Base-by-base conservation (phyloP, 2,113 vertebrate genomes). In the Zosterops lateralis region DNA sequence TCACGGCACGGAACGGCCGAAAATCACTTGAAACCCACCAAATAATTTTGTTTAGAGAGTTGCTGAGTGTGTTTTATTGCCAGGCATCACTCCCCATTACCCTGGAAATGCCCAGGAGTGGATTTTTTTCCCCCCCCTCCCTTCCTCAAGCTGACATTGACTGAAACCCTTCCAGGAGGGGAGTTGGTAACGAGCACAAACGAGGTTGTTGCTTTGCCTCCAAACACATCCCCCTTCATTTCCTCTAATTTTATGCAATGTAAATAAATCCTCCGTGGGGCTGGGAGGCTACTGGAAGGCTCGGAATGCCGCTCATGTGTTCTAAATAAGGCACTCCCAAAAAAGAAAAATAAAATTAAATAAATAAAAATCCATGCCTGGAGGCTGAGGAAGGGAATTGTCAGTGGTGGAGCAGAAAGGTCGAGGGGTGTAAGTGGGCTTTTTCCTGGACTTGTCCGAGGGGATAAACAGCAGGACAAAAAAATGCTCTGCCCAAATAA, bases 401-500 rank as follows among this genome's bases (percentile, higher is more conserved):
- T 93, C 95, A 97, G 96, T 96, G 77, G 71, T 75, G 28, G 95
- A 97, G 95, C 88, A 92, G 94, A 97, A 96, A 97, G 98, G 98
- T 98, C 97, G 97, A 83, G 91, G 94, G 91, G 98, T 97, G 96
- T 97, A 98, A 98, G 97, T 97, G 97, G 95, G 96, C 96, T 98
- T 98, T 98, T 98, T 98, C 98, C 97, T 98, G 97, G 94, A 89
- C 97, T 97, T 96, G 96, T 98, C 97, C 44, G 79, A 97, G 94
- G 96, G 97, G 96, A 97, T 95, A 97, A 98, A 97, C 96, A 97
- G 90, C 93, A 74, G 95, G 91, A 90, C 70, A 26, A 95, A 84
- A 84, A 94, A 98, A 97, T 73, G 84, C 92, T 96, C 90, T 84
- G 89, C 90, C 85, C 85, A 44, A 84, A 82, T 91, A 82, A 97